Evolutionary conservation across 2,797 vertebrate species (phyloP).

Genomic region (Basileuterus tristriatus): DNA sequence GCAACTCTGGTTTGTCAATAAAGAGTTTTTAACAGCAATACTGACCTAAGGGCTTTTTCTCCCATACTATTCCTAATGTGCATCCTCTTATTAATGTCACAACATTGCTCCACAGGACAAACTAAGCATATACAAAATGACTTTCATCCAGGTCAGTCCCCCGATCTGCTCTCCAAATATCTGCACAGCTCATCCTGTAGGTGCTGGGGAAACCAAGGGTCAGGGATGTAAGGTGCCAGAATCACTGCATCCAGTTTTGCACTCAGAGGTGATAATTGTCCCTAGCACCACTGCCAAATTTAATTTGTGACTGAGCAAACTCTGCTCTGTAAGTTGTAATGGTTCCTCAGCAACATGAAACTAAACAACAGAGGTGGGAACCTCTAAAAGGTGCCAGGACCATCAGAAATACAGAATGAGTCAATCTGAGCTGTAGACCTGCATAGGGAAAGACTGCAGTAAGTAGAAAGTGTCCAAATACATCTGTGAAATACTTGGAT

Average conservation of each 20-base stretch:
- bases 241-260: background rate
- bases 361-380: background rate
- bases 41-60: background rate
- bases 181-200: background rate
- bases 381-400: background rate
- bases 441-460: background rate
- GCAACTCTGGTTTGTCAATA: background rate
- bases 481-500: background rate
- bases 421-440: background rate
- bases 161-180: background rate
- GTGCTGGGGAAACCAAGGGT: background rate
- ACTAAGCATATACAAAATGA: background rate
- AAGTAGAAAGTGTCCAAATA: background rate
- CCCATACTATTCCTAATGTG: background rate
- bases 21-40: background rate
- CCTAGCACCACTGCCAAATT: background rate
- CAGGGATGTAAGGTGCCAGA: background rate
- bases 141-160: background rate
- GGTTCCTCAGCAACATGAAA: background rate
- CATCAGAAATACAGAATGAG: background rate
- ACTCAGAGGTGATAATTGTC: background rate
- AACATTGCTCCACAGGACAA: background rate
- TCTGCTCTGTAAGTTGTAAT: background rate
- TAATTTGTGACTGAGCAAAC: background rate
- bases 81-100: background rate